A percentile compares a stretch with the other conserved stretches of the same genome.
phyloP scores from a whole-genome alignment of 2,888 invertebrate genomes.

The Pseudoips prasinana region DNA sequence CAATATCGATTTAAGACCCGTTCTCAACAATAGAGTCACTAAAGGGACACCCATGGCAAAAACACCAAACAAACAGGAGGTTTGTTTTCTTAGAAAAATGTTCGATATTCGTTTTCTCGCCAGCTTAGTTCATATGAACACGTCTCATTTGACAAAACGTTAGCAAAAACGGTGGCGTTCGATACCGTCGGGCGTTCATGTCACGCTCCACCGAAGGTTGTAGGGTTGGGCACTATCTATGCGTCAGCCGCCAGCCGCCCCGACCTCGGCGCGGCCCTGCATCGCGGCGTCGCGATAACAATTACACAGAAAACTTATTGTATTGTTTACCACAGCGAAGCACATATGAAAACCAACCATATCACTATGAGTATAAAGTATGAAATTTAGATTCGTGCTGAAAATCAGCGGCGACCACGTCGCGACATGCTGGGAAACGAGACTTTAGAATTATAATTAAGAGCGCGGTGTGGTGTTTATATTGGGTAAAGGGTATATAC shows the following conservation, averaged over 20 bases:
- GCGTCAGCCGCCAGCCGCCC: constrained; percentile 44
- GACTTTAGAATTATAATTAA: constrained; percentile 36
- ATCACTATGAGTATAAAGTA: neutral
- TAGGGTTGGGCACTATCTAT: constrained; percentile 63
- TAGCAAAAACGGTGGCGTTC: neutral
- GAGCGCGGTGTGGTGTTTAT: constrained; percentile 21
- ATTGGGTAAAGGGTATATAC: constrained; percentile 7
- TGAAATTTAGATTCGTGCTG: neutral
- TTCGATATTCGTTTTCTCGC: no score
- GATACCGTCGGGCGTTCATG: constrained; percentile 4
- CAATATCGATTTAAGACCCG: no score
- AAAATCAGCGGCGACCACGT: constrained; percentile 16
- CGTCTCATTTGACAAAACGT: no score
- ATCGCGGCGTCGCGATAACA: constrained; percentile 66
- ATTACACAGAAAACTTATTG: constrained; percentile 64
- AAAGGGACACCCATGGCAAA: no score
- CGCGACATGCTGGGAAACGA: constrained; percentile 26
- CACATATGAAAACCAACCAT: constrained; percentile 24
- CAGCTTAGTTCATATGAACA: no score
- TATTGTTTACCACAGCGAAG: constrained; percentile 37
- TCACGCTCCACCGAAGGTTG: constrained; percentile 38
- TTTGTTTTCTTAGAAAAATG: no score
- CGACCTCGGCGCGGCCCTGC: constrained; percentile 44
- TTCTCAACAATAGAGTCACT: no score
- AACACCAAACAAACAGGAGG: no score